phyloP scores from a whole-genome alignment of 30 jellyfish, hydroid and myxozoan genomes.

The Nemopilema nomurai region DNA sequence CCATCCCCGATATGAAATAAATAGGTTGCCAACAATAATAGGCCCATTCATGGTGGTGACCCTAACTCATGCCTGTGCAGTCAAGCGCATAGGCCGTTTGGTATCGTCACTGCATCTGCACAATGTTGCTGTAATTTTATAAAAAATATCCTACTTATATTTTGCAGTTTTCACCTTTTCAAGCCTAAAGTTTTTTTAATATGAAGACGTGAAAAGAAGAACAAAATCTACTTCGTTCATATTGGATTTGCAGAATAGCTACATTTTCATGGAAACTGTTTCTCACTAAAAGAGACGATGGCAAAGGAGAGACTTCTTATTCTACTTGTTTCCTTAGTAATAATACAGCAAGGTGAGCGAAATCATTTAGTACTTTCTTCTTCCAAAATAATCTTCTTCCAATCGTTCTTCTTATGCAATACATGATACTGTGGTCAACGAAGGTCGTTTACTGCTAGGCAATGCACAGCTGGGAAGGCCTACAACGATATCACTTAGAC shows the following conservation, averaged over 20 bases:
- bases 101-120: conserved; percentile 45
- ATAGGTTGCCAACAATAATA: not conserved
- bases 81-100: conserved; percentile 33
- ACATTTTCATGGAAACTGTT: not conserved
- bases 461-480: too few relatives aligned
- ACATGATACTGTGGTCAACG: too few relatives aligned
- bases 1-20: not conserved
- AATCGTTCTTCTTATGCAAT: too few relatives aligned
- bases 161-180: not conserved
- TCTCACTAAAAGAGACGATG: not conserved
- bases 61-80: conserved; percentile 24
- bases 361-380: too few relatives aligned
- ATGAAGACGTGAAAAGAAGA: not conserved
- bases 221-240: not conserved
- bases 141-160: not conserved
- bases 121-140: conserved; percentile 11
- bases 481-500: too few relatives aligned
- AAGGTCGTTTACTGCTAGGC: too few relatives aligned
- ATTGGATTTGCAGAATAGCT: not conserved
- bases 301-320: not conserved
- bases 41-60: conserved; percentile 63
- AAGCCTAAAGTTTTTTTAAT: not conserved
- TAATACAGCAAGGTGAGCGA: conserved; percentile 20
- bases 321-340: conserved; percentile 2
- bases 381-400: too few relatives aligned